phyloP scores from a whole-genome alignment of 2,113 vertebrate genomes.

The Anhinga rufa region DNA sequence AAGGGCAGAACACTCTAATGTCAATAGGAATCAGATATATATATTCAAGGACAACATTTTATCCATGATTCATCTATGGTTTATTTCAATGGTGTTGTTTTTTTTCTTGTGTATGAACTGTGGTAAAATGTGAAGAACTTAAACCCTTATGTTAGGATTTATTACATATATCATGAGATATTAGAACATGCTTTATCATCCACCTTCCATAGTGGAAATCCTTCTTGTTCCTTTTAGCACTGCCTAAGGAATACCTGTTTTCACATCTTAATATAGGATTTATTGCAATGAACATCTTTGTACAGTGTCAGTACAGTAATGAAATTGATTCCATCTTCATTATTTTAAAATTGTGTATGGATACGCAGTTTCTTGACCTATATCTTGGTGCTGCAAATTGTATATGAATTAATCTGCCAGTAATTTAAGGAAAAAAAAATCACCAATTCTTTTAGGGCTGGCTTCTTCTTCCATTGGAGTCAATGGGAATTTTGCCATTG shows the following conservation, averaged over 20 bases:
- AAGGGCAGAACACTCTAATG: neutral
- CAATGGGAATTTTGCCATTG: slow-evolving; percentile 15
- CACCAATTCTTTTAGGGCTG: neutral
- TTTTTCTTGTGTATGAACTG: neutral
- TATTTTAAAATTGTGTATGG: neutral
- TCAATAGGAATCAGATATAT: neutral
- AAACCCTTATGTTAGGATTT: neutral
- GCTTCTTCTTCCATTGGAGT: neutral
- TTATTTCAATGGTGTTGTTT: neutral
- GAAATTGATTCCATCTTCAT: neutral
- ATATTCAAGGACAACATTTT: neutral
- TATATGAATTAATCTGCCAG: neutral
- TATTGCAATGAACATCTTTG: neutral
- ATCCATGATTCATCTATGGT: neutral
- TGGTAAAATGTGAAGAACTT: neutral
- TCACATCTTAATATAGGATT: neutral
- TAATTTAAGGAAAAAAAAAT: neutral
- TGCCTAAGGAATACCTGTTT: neutral
- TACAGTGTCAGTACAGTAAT: neutral
- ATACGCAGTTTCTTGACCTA: neutral
- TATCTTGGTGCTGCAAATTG: neutral
- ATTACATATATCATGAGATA: neutral
- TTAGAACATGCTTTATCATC: neutral
- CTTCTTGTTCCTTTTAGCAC: neutral
- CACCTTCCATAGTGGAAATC: neutral